Base-by-base conservation (phyloP, 2,113 vertebrate genomes). In the Myotis brandtii region DNA sequence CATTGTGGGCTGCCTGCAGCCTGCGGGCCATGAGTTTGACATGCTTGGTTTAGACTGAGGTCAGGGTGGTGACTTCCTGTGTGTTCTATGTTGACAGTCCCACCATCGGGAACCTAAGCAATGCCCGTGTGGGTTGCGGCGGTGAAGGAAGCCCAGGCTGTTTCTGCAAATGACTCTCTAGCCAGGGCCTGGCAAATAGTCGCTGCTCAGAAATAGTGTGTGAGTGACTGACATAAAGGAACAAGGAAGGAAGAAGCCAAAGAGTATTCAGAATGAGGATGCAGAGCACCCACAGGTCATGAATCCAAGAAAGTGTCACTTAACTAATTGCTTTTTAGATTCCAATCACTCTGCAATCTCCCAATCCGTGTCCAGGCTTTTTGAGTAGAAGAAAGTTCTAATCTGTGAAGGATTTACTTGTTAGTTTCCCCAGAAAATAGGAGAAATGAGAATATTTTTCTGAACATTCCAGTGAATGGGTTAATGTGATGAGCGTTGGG, bases 111-210 rank as follows among this genome's bases (percentile, higher is more conserved):
- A 90, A 50, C 14, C 40, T 23, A 37, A 62, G 40, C 34, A 27
- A 4, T 11, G 6, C 50, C 14, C 2, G 20, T 46, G 3, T 27
- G 10, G 0, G 43, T 9, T 1, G 25, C 32, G 3, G 7, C 25
- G 11, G 1, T 18, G 3, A 43, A 18, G 7, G 30, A 70, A 37
- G 30, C 10, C 37, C 27, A 30, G 64, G 54, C 3, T 10, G 9
- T 5, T 37, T 86, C 40, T 82, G 3, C 9, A 30, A 48, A 48
- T 14, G 43, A 6, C 11, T 59, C 27, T 83, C 46, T 46, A 87
- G 40, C 18, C 37, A 77, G 37, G 25, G 25, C n/a, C 32, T 77
- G 40, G 16, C 11, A 59, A 43, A 34, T 40, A 81, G 34, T 54
- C 50, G 37, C 21, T 30, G 37, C 12, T 89, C 20, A 66, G 30